These are phyloP conservation scores for Girardia tigrina DNA, from an alignment of 2,888 invertebrate genomes.

Conservation along the genomic window DNA sequence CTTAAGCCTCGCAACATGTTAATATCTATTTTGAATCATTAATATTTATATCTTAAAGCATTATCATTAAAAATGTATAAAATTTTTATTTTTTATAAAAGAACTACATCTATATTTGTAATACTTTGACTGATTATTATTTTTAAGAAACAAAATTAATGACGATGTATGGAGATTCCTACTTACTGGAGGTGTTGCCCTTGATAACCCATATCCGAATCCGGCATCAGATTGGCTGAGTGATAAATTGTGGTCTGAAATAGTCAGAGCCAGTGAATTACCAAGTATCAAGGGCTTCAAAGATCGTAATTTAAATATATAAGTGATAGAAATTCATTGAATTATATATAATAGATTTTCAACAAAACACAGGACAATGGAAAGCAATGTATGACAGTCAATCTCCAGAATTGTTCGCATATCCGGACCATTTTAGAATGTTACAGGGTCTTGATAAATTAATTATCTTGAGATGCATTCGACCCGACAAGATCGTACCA, in stretches of 20 bases:
- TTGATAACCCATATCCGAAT: constrained; percentile 67
- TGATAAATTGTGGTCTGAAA: constrained; percentile 75
- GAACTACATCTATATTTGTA: too few species aligned
- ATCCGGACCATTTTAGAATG: constrained; percentile 61
- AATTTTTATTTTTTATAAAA: too few species aligned
- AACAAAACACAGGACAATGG: constrained; percentile 55
- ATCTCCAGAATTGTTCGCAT: constrained; percentile 57
- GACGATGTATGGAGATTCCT: constrained; percentile 67
- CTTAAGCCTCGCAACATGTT: too few species aligned
- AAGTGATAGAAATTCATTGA: not conserved
- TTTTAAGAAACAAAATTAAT: constrained; percentile 53
- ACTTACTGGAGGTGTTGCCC: constrained; percentile 72
- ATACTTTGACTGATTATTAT: too few species aligned
- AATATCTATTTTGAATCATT: too few species aligned
- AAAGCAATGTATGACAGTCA: constrained; percentile 65
- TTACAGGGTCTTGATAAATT: constrained; percentile 56
- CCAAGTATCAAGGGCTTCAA: constrained; percentile 46
- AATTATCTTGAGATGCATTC: constrained; percentile 61
- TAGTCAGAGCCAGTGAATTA: constrained; percentile 47
- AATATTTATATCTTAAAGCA: too few species aligned
- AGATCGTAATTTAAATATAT: constrained; percentile 42
- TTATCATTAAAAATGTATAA: too few species aligned
- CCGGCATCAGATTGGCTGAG: constrained; percentile 70
- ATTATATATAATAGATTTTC: not conserved
- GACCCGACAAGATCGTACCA: constrained; percentile 77